Evolutionary conservation across 2,113 vertebrate species (phyloP).

Genomic region (Conger conger): DNA sequence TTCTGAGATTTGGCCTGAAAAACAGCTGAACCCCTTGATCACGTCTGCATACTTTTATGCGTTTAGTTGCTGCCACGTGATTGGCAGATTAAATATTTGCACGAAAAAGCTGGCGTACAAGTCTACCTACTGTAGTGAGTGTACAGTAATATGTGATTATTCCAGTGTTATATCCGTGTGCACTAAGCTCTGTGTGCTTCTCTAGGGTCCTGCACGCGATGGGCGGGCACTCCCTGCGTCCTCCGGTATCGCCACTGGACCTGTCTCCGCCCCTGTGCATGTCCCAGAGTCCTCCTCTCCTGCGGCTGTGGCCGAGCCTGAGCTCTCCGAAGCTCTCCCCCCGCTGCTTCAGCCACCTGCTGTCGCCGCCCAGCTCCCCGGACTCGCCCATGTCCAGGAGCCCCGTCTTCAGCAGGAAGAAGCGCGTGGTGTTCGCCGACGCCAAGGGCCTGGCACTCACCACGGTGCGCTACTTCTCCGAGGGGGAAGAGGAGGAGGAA

Average conservation of each 20-base stretch:
- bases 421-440: conserved; percentile 74
- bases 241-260: conserved; percentile 53
- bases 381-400: conserved; percentile 20
- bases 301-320: conserved; percentile 45
- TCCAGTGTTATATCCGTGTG: neutral
- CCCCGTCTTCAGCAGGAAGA: conserved; percentile 62
- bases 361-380: neutral
- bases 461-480: conserved; percentile 57
- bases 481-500: conserved; percentile 37
- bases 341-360: conserved; percentile 25
- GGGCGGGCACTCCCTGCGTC: conserved; percentile 6
- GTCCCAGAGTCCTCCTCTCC: conserved; percentile 46
- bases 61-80: too few relatives aligned
- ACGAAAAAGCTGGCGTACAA: too few relatives aligned
- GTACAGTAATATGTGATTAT: too few relatives aligned
- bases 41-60: too few relatives aligned
- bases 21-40: too few relatives aligned
- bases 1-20: too few relatives aligned
- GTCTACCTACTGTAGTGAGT: too few relatives aligned
- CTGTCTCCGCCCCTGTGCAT: conserved; percentile 61
- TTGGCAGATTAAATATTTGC: too few relatives aligned
- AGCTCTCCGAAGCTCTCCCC: conserved; percentile 39
- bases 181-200: neutral
- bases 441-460: conserved; percentile 69
- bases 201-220: conserved; percentile 58